Percentiles rank a stretch among this genome's conserved stretches.
Conservation (phyloP, 2,113 vertebrate species). For the Bubo blakistoni region DNA sequence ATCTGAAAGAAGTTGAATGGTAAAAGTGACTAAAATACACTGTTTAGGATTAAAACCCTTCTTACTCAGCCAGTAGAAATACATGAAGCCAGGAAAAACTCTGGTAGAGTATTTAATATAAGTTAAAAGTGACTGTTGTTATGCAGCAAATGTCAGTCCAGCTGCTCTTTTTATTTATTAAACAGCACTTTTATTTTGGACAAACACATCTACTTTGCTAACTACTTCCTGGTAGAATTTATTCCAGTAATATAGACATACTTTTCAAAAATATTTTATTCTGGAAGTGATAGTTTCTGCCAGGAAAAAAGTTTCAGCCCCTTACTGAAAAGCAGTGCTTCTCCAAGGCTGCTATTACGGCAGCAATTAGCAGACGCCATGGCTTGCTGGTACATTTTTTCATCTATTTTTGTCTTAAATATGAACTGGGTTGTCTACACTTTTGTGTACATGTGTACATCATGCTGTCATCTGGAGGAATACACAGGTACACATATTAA, state of each 20-base stretch:
- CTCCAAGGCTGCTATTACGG: neutral
- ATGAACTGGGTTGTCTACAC: neutral
- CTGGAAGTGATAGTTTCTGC: neutral
- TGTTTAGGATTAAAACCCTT: neutral
- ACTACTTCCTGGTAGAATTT: neutral
- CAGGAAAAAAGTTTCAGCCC: neutral
- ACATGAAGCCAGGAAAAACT: neutral
- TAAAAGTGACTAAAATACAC: neutral
- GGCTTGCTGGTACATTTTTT: neutral
- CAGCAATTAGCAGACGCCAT: neutral
- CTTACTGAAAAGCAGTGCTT: neutral
- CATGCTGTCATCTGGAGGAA: neutral
- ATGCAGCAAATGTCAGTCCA: neutral
- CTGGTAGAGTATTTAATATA: neutral
- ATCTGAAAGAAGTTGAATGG: neutral
- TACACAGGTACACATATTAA: neutral
- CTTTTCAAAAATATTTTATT: neutral
- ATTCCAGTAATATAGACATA: neutral
- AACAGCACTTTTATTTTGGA: neutral
- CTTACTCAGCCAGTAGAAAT: neutral
- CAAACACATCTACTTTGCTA: neutral
- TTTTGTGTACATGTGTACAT: neutral
- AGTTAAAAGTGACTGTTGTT: neutral
- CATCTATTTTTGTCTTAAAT: neutral
- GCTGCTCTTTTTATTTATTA: slow-evolving; percentile 9